These are phyloP conservation scores for human (Homo sapiens) DNA, from an alignment of 2,113 vertebrate genomes.

Conservation along the genomic window DNA sequence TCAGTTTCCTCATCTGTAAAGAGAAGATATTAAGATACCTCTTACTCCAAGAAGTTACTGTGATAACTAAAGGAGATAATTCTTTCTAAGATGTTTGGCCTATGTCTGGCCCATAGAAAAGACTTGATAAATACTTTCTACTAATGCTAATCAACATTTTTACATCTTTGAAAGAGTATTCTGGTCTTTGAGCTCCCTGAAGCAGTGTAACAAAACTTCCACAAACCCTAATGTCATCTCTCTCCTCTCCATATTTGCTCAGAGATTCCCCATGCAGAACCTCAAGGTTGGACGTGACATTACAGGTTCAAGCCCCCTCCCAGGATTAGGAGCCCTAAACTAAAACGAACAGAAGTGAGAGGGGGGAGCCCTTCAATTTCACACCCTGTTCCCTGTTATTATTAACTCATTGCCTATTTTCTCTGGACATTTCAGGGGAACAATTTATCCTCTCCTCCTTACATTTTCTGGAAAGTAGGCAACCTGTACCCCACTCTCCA, in stretches of 20 bases:
- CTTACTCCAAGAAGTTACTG: not conserved
- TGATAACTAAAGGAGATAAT: no score
- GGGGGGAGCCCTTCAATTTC: fast-evolving
- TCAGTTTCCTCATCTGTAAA: not conserved
- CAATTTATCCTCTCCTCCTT: not conserved
- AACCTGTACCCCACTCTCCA: fast-evolving
- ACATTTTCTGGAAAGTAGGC: not conserved
- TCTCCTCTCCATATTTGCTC: fast-evolving
- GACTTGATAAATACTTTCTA: not conserved
- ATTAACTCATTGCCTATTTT: not conserved
- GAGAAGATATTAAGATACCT: not conserved
- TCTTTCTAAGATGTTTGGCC: not conserved
- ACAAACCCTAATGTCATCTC: no score
- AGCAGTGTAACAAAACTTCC: fast-evolving
- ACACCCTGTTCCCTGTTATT: no score
- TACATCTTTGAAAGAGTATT: not conserved
- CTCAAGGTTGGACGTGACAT: not conserved
- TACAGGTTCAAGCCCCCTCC: fast-evolving
- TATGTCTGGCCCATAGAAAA: not conserved
- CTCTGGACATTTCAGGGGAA: not conserved
- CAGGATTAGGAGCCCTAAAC: not conserved
- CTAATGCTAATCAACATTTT: not conserved
- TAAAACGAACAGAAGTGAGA: not conserved
- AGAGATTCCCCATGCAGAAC: not conserved
- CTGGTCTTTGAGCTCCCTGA: not conserved